These are phyloP conservation scores for Cuniculus paca DNA, from an alignment of 2,797 vertebrate species.

Conservation along the genomic window DNA sequence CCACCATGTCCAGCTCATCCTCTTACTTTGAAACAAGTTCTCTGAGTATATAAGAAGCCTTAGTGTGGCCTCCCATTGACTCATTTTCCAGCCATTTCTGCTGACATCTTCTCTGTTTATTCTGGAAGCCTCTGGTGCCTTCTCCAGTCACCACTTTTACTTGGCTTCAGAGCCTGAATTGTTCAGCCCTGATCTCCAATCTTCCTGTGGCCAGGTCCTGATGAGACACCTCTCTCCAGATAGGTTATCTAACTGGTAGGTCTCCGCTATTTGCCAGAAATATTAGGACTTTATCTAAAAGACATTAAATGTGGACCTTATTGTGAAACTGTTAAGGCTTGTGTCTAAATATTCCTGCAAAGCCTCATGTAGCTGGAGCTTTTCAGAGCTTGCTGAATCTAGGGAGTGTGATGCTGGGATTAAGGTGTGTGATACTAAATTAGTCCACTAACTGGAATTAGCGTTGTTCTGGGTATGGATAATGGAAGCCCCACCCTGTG, in stretches of 20 bases:
- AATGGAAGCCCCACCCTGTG: not conserved
- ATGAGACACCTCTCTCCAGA: conserved; percentile 1
- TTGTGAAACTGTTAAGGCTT: not conserved
- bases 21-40: not conserved
- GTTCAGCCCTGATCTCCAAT: conserved; percentile 32
- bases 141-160: not conserved
- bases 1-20: too few species aligned
- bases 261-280: conserved; percentile 56
- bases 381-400: not conserved
- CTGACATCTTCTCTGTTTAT: not conserved
- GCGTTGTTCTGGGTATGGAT: not conserved
- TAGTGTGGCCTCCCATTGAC: not conserved
- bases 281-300: conserved; percentile 51
- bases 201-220: not conserved
- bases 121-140: not conserved
- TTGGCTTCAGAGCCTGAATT: conserved; percentile 9
- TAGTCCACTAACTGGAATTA: not conserved
- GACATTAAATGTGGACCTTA: not conserved
- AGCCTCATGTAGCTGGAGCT: not conserved
- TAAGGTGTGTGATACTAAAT: not conserved
- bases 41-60: not conserved
- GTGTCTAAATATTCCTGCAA: not conserved
- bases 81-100: conserved; percentile 19
- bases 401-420: not conserved
- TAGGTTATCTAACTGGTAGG: not conserved